Conservation (phyloP, 2,888 invertebrate genomes). For the Meliscaeva auricollis region DNA sequence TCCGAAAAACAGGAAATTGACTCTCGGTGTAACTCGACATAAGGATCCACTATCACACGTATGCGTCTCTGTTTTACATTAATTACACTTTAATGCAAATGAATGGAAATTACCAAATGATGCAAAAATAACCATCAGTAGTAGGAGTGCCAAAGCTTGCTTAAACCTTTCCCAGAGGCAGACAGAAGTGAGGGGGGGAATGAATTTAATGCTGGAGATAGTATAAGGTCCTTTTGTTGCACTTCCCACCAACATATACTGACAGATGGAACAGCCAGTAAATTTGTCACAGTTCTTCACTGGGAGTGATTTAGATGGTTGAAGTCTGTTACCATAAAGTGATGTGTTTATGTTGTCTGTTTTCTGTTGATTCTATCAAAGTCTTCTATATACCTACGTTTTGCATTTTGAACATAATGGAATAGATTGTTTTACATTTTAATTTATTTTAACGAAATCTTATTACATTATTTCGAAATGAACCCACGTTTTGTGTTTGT, state of each 20-base stretch:
- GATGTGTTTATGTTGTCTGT: constrained; percentile 59
- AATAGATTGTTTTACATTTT: neutral
- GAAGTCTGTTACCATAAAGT: constrained; percentile 37
- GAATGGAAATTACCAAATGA: constrained; percentile 73
- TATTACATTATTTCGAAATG: no score
- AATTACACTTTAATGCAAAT: constrained; percentile 74
- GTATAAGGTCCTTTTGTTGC: constrained; percentile 37
- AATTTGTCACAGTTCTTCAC: constrained; percentile 50
- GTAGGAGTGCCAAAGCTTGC: neutral
- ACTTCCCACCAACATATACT: constrained; percentile 8
- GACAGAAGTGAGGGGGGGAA: neutral
- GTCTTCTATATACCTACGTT: neutral
- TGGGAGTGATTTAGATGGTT: constrained; percentile 60
- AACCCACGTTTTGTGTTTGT: no score
- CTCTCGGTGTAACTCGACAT: constrained; percentile 55
- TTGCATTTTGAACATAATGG: neutral
- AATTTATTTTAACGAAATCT: constrained; percentile 1
- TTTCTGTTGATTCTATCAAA: constrained; percentile 24
- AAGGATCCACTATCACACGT: constrained; percentile 36
- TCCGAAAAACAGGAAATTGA: constrained; percentile 68
- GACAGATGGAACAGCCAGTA: constrained; percentile 55
- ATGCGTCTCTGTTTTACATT: constrained; percentile 65
- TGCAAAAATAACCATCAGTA: constrained; percentile 37
- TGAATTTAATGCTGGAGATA: constrained; percentile 34
- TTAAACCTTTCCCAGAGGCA: neutral